A percentile compares a stretch with the other conserved stretches of the same genome.
Evolutionary conservation across 2,888 invertebrate genomes (phyloP).

Genomic region (Sesamia inferens): DNA sequence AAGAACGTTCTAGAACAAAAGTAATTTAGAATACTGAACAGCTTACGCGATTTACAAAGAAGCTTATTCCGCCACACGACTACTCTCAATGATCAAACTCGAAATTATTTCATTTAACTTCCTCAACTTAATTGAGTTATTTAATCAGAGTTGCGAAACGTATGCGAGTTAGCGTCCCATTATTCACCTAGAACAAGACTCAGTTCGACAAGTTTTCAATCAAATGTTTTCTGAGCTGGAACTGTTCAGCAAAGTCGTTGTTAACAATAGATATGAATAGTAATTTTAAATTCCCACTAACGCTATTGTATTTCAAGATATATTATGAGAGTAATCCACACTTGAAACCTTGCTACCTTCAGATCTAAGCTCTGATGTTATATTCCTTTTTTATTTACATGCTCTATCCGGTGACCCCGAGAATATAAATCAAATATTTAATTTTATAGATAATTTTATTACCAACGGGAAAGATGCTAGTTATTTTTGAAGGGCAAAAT

Average conservation of each 20-base stretch:
- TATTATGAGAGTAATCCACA: constrained; percentile 43
- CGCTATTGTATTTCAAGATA: constrained; percentile 56
- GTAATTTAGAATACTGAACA: constrained; percentile 56
- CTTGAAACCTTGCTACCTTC: constrained; percentile 44
- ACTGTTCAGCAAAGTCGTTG: constrained; percentile 42
- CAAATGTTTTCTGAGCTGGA: constrained; percentile 45
- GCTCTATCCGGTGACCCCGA: background rate
- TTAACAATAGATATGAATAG: constrained; percentile 52
- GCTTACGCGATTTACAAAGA: constrained; percentile 48
- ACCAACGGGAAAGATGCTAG: constrained; percentile 1
- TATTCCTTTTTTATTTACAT: constrained; percentile 25
- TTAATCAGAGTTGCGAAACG: constrained; percentile 39
- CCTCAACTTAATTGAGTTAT: constrained; percentile 40
- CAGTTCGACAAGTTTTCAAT: constrained; percentile 50
- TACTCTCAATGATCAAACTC: constrained; percentile 44
- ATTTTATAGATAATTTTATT: too few relatives aligned
- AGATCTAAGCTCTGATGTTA: constrained; percentile 26
- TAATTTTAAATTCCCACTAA: constrained; percentile 49
- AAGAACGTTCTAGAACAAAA: constrained; percentile 55
- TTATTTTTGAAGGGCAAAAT: background rate
- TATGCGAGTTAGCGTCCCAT: constrained; percentile 26
- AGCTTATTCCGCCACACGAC: constrained; percentile 47
- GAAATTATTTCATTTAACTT: constrained; percentile 49
- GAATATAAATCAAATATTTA: constrained; percentile 40
- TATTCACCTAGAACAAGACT: constrained; percentile 40